phyloP scores from a whole-genome alignment of 2,113 vertebrate genomes.

The Macquaria ambigua region DNA sequence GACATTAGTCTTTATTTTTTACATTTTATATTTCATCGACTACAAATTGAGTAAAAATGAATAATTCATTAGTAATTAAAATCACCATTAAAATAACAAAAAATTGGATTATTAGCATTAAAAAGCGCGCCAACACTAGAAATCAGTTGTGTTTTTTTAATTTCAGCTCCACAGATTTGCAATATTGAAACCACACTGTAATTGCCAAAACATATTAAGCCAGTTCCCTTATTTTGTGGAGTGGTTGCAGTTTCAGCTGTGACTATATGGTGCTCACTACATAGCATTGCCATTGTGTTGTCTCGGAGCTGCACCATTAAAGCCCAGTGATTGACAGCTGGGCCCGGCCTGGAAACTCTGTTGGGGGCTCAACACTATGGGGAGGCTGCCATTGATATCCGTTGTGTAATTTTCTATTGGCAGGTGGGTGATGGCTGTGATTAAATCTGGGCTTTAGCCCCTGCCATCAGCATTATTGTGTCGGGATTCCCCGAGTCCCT shows the following conservation, averaged over 20 bases:
- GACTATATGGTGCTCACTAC: not conserved
- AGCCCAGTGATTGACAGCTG: slow-evolving; percentile 67
- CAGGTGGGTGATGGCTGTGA: slow-evolving; percentile 85
- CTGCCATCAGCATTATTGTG: slow-evolving; percentile 85
- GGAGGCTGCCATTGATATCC: slow-evolving; percentile 75
- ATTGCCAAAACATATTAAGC: not conserved
- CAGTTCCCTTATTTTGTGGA: not conserved
- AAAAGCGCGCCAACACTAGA: not conserved
- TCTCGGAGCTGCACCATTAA: slow-evolving; percentile 33
- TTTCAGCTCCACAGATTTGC: not conserved
- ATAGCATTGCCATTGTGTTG: slow-evolving; percentile 32
- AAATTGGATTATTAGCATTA: not conserved
- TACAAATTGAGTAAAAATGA: not conserved
- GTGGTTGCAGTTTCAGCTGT: slow-evolving; percentile 11
- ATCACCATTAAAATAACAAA: too few relatives aligned
- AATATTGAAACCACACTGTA: not conserved
- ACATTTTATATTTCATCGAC: not conserved
- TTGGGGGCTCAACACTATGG: slow-evolving; percentile 68
- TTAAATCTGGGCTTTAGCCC: slow-evolving; percentile 85
- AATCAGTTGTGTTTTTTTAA: not conserved
- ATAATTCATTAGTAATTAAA: not conserved
- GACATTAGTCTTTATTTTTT: not conserved
- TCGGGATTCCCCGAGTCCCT: slow-evolving; percentile 84
- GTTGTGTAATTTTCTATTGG: slow-evolving; percentile 83
- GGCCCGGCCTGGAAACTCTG: slow-evolving; percentile 62